phyloP scores from a whole-genome alignment of 2,797 vertebrate genomes.

The Acipenser ruthenus region DNA sequence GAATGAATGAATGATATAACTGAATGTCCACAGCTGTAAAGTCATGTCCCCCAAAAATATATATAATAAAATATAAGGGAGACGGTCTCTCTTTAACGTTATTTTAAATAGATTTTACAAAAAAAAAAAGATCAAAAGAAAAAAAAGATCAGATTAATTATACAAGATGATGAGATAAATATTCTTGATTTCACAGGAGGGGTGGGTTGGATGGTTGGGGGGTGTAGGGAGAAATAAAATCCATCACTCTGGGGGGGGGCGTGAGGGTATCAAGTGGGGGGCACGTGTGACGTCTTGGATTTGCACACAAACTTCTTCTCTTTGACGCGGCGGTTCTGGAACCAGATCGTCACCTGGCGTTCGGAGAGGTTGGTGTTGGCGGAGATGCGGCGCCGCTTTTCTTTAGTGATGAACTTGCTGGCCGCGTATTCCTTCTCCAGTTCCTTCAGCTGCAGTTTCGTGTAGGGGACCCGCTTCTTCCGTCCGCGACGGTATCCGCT shows the following conservation, averaged over 20 bases:
- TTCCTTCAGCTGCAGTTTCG: constrained; percentile 91
- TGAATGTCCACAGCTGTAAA: neutral
- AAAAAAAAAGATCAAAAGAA: constrained; percentile 14
- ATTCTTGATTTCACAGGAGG: constrained; percentile 34
- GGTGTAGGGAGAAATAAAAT: constrained; percentile 28
- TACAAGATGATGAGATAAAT: constrained; percentile 50
- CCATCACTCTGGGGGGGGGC: neutral
- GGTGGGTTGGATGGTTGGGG: constrained; percentile 40
- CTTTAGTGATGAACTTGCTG: constrained; percentile 99
- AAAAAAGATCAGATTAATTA: constrained; percentile 26
- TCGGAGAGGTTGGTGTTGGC: constrained; percentile 89
- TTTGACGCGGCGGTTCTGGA: constrained; percentile 93
- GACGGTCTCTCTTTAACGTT: neutral
- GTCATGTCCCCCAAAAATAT: neutral
- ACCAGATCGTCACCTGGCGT: constrained; percentile 96
- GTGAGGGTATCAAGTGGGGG: constrained; percentile 69
- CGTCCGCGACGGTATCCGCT: constrained; percentile 88
- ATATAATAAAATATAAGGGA: neutral
- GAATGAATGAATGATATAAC: neutral
- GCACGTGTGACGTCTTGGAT: constrained; percentile 81
- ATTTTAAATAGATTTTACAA: neutral
- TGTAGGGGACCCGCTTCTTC: constrained; percentile 93
- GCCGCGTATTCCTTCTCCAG: constrained; percentile 93
- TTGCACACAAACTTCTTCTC: constrained; percentile 96
- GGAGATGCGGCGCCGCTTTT: constrained; percentile 90